A percentile compares a stretch with the other conserved stretches of the same genome.
Conservation (phyloP, 1,140 invertebrate genomes). For the Rhopalosiphum maidis region DNA sequence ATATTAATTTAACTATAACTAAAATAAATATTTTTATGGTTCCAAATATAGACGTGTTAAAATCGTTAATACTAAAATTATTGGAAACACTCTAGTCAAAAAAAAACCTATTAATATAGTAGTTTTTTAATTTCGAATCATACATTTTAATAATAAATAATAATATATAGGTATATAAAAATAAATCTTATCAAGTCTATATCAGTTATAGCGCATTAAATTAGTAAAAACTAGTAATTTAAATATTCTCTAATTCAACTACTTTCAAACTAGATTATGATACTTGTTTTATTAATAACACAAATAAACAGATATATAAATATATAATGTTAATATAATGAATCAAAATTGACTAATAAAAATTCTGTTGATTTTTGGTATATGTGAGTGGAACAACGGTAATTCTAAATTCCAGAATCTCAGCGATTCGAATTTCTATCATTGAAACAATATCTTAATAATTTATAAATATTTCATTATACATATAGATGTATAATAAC, state of each 20-base stretch:
- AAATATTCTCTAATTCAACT: not conserved
- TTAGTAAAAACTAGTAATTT: constrained; percentile 12
- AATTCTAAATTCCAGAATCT: not conserved
- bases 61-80: not conserved
- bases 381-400: not conserved
- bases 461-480: not conserved
- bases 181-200: not conserved
- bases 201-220: not conserved
- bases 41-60: not conserved
- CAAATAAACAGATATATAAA: not conserved
- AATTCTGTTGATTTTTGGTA: not conserved
- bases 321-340: not conserved
- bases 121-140: not conserved
- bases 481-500: not conserved
- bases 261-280: not conserved
- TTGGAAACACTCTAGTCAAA: not conserved
- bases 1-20: not conserved
- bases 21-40: constrained; percentile 1
- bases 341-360: not conserved
- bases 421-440: not conserved
- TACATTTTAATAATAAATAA: not conserved
- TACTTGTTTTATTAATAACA: not conserved
- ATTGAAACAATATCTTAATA: not conserved
- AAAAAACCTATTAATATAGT: not conserved
- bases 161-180: not conserved